Evolutionary conservation across 1,140 invertebrate species (phyloP).

Genomic region (Nymphalis io): DNA sequence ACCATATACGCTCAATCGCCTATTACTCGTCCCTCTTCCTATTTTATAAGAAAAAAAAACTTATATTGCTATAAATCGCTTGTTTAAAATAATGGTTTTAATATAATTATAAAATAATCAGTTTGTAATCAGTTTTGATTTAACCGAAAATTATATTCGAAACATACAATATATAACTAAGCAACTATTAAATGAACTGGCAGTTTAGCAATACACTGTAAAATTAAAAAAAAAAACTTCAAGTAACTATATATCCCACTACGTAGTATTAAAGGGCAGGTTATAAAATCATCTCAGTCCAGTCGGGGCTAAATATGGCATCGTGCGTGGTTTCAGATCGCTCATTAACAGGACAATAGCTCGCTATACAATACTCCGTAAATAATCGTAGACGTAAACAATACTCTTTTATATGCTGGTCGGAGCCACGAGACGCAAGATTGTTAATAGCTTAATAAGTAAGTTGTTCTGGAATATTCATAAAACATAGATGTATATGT

Average conservation of each 20-base stretch:
- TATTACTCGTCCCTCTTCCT: too few species aligned
- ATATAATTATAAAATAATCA: too few species aligned
- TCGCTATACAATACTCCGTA: conserved; percentile 51
- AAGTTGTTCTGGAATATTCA: conserved; percentile 7
- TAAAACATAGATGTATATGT: neutral
- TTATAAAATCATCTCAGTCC: conserved; percentile 33
- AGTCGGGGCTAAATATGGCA: conserved; percentile 44
- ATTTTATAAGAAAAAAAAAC: too few species aligned
- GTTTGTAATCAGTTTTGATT: too few species aligned
- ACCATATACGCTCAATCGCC: too few species aligned
- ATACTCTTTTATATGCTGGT: conserved; percentile 25
- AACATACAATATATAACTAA: too few species aligned
- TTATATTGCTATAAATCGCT: too few species aligned
- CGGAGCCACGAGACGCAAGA: conserved; percentile 20
- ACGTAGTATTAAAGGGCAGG: conserved; percentile 1
- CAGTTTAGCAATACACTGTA: too few species aligned
- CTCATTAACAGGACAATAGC: conserved; percentile 69
- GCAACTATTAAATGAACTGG: too few species aligned
- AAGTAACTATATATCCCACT: neutral
- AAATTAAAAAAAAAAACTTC: neutral
- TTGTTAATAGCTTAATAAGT: conserved; percentile 23
- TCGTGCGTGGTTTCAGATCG: conserved; percentile 59
- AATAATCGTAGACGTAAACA: conserved; percentile 47
- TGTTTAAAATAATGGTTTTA: too few species aligned
- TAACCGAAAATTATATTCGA: too few species aligned